Evolutionary conservation across 2,797 vertebrate genomes (phyloP).

Genomic region (Eulemur albifrons): DNA sequence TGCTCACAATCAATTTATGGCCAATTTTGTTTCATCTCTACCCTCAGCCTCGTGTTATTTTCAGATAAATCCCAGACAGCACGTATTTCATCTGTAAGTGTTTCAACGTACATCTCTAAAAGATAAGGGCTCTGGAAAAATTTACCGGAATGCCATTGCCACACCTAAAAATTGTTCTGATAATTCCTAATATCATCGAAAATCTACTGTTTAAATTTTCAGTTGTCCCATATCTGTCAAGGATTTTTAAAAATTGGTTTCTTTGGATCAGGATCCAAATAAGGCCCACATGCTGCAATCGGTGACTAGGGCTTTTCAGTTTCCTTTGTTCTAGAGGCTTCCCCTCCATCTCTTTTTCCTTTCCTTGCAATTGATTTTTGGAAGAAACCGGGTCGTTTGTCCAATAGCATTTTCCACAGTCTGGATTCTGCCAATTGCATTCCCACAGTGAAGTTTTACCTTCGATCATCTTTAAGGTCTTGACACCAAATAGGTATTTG

Average conservation of each 20-base stretch:
- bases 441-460: background rate
- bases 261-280: conserved; percentile 1
- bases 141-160: background rate
- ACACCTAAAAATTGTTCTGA: background rate
- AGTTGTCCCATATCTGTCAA: background rate
- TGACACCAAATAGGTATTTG: background rate
- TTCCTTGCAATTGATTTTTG: conserved; percentile 25
- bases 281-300: background rate
- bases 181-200: background rate
- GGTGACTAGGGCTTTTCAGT: background rate
- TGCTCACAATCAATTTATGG: background rate
- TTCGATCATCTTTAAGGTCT: background rate
- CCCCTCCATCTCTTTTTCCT: background rate
- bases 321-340: background rate
- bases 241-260: background rate
- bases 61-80: background rate
- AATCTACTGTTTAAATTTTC: background rate
- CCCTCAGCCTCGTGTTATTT: background rate
- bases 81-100: background rate
- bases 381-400: background rate
- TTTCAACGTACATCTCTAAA: background rate
- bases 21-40: background rate
- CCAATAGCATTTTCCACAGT: background rate
- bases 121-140: background rate
- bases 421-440: background rate